phyloP scores from a whole-genome alignment of 2,888 invertebrate genomes.

The Nomada flava region DNA sequence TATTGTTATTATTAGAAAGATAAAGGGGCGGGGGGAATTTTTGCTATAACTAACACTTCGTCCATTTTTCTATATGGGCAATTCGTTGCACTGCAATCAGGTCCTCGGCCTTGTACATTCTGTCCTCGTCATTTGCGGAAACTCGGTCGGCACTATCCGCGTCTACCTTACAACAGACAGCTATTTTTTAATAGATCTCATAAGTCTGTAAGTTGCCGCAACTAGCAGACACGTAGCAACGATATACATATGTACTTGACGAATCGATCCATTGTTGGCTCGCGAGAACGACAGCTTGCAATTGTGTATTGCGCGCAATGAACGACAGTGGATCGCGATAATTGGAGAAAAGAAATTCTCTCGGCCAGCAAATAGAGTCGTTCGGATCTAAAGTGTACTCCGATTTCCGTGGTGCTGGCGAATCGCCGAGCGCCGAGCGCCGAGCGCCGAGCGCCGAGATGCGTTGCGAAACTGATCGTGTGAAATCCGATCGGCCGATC shows the following conservation, averaged over 20 bases:
- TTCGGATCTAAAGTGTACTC: neutral
- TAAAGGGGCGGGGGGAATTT: slow-evolving; percentile 59
- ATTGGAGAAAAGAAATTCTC: neutral
- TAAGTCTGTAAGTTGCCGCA: no score
- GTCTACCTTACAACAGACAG: neutral
- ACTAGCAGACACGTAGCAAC: no score
- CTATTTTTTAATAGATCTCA: neutral
- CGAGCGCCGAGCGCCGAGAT: neutral
- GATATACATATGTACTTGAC: no score
- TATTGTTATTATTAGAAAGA: slow-evolving; percentile 49
- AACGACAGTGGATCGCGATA: neutral
- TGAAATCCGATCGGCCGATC: slow-evolving; percentile 41
- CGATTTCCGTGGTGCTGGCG: slow-evolving; percentile 30
- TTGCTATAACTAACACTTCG: slow-evolving; percentile 78
- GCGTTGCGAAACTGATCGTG: slow-evolving; percentile 39
- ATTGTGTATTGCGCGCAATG: neutral
- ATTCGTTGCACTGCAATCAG: slow-evolving; percentile 74
- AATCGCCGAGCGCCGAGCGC: slow-evolving; percentile 11
- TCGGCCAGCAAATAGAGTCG: no score
- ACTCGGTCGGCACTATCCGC: slow-evolving; percentile 6
- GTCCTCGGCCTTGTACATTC: slow-evolving; percentile 73
- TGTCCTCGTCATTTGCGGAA: slow-evolving; percentile 65
- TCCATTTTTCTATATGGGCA: slow-evolving; percentile 80
- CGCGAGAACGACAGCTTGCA: neutral
- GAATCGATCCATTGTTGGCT: no score